Conservation (phyloP, 2,888 invertebrate genomes). For the Stramonita haemastoma region DNA sequence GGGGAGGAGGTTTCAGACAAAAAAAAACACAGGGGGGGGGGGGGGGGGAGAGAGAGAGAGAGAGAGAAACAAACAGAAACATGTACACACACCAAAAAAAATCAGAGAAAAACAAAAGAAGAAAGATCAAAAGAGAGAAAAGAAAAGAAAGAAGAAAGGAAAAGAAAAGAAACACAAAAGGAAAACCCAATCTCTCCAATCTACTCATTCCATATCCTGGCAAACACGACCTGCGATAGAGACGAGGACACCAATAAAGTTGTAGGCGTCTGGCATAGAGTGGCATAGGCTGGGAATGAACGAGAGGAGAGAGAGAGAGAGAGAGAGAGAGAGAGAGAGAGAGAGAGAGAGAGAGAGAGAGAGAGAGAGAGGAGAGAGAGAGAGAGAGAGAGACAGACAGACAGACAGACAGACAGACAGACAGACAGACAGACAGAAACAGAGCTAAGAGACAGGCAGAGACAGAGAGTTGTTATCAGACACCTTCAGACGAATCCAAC, state of each 20-base stretch:
- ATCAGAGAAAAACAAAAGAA: not conserved
- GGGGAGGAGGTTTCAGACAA: no score
- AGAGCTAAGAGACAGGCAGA: not conserved
- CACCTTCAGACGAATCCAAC: not conserved
- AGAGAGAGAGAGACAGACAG: conserved; percentile 2
- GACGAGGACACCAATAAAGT: no score
- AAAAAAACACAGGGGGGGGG: no score
- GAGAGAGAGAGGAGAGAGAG: not conserved
- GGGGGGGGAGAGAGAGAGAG: not conserved
- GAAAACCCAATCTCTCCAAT: not conserved
- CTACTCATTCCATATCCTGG: no score
- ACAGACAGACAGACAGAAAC: not conserved
- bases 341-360: not conserved
- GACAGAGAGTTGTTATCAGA: not conserved
- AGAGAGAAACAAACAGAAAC: not conserved
- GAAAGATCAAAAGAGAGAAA: not conserved
- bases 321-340: no score
- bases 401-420: not conserved
- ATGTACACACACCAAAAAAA: not conserved
- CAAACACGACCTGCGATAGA: no score
- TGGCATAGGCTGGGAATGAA: no score
- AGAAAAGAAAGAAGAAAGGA: not conserved
- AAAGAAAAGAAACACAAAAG: not conserved
- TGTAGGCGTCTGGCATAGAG: no score
- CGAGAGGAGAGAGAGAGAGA: no score